Percentiles rank a stretch among this genome's conserved stretches.
Evolutionary conservation across 53 echinoderm and acorn worm genomes (phyloP).

Genomic region (Antedon mediterranea): DNA sequence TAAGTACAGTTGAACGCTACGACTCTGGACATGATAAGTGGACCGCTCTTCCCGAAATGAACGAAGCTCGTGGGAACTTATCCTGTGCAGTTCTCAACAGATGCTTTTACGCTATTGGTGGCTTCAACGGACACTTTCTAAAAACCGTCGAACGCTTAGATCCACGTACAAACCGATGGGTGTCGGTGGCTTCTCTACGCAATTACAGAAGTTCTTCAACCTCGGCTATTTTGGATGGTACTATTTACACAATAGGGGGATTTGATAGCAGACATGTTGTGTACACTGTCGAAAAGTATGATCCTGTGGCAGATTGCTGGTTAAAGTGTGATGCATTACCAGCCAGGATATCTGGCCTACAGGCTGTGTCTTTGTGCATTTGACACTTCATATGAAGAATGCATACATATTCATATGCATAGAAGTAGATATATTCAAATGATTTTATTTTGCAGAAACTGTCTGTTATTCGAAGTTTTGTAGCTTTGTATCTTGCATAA

Average conservation of each 20-base stretch:
- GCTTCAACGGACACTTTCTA: conserved; percentile 28
- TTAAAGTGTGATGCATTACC: conserved; percentile 1
- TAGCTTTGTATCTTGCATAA: no score
- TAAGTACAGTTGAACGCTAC: conserved; percentile 21
- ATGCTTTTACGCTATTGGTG: conserved; percentile 34
- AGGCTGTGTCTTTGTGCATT: neutral
- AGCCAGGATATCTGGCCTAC: conserved; percentile 13
- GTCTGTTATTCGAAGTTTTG: no score
- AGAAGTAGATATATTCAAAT: no score
- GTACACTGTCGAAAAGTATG: conserved; percentile 24
- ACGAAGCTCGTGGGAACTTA: conserved; percentile 17
- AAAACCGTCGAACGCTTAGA: conserved; percentile 30
- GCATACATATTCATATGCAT: no score
- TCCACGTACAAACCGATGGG: conserved; percentile 19
- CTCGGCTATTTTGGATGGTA: conserved; percentile 11
- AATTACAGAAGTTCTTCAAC: conserved; percentile 21
- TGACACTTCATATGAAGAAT: no score
- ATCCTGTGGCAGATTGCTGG: conserved; percentile 25
- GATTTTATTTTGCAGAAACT: no score
- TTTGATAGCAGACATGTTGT: conserved; percentile 18
- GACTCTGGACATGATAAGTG: conserved; percentile 3
- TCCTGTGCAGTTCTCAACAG: conserved; percentile 10
- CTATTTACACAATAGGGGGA: conserved; percentile 28
- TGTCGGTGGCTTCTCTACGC: conserved; percentile 11
- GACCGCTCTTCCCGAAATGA: conserved; percentile 8